Base-by-base conservation (phyloP, 2,113 vertebrate genomes). In the Centropristis striata region DNA sequence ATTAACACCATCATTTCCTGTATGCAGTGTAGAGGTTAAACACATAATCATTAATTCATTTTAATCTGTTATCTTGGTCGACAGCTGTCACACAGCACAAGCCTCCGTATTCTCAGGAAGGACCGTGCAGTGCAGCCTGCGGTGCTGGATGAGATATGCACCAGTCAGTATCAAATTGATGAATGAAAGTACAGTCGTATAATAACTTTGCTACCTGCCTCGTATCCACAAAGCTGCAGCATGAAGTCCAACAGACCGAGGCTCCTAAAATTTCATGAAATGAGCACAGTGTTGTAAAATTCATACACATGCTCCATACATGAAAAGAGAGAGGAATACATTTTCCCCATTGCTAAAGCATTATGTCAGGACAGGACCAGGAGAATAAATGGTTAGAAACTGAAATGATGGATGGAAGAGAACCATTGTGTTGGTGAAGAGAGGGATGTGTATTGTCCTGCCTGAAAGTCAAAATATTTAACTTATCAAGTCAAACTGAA, bases 1-100 rank as follows among this genome's bases (percentile, higher is more conserved):
- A 36, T 58, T 58, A 73, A 71, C 28, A 51, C 54, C 21, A 27
- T 37, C 61, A 41, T 32, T 50, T 18, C 23, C 76, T 60, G 18
- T 46, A n/a, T 27, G 12, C 44, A 32, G 47, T 73, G 46, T 23
- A n/a, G n/a, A 53, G 55, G 57, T 86, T 81, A 72, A 75, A 85
- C 74, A 71, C 27, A 74, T 23, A 28, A 28, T 80, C 68, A 60
- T 55, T 57, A 63, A 49, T 83, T 75, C 15, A 28, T 75, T 85
- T 66, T 71, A 71, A 32, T 51, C 41, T 44, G 39, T 28, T 70
- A 36, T 82, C 81, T 71, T 28, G 16, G 16, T 37, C 2, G 32
- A 64, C 75, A 80, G 75, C 54, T 53, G 67, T 71, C 71, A 25
- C 25, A 18, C 15, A 57, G 71, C 55, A n/a, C 10, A 2, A 10